These are phyloP conservation scores for Meteorus cinctellus DNA, from an alignment of 2,888 invertebrate genomes.

Conservation along the genomic window DNA sequence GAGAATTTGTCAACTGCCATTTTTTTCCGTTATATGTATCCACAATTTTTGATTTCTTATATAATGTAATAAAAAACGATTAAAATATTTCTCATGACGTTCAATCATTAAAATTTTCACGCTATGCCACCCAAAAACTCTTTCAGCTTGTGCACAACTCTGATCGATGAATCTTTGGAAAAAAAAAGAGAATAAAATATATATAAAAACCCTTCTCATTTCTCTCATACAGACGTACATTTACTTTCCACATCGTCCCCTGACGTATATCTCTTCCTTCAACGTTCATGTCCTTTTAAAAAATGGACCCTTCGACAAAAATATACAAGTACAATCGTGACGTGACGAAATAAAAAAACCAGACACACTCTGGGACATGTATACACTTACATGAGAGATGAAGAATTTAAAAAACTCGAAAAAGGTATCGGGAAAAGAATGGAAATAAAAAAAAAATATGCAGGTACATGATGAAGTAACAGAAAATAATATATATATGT, in stretches of 20 bases:
- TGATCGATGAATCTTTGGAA: slow-evolving; percentile 67
- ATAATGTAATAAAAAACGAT: slow-evolving; percentile 60
- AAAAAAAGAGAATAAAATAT: not conserved
- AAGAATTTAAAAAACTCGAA: not conserved
- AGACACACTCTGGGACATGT: slow-evolving; percentile 41
- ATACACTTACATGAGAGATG: slow-evolving; percentile 7
- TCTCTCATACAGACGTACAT: slow-evolving; percentile 40
- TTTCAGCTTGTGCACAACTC: slow-evolving; percentile 41
- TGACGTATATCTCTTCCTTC: not conserved
- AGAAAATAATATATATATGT: not conserved
- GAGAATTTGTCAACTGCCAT: not conserved
- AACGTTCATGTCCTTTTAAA: slow-evolving; percentile 35
- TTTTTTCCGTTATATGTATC: slow-evolving; percentile 20
- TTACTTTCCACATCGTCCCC: too few relatives aligned
- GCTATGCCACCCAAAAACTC: slow-evolving; percentile 52
- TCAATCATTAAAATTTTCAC: slow-evolving; percentile 72
- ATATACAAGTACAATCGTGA: slow-evolving; percentile 40
- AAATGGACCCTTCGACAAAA: slow-evolving; percentile 28
- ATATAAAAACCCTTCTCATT: slow-evolving; percentile 61
- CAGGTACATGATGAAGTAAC: slow-evolving; percentile 3
- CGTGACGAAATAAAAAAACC: slow-evolving; percentile 37
- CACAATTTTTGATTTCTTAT: slow-evolving; percentile 34
- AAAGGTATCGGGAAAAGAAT: not conserved
- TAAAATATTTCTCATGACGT: slow-evolving; percentile 69
- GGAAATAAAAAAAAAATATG: not conserved